Conservation (phyloP, 2,888 invertebrate genomes). For the Neelides folsomi region DNA sequence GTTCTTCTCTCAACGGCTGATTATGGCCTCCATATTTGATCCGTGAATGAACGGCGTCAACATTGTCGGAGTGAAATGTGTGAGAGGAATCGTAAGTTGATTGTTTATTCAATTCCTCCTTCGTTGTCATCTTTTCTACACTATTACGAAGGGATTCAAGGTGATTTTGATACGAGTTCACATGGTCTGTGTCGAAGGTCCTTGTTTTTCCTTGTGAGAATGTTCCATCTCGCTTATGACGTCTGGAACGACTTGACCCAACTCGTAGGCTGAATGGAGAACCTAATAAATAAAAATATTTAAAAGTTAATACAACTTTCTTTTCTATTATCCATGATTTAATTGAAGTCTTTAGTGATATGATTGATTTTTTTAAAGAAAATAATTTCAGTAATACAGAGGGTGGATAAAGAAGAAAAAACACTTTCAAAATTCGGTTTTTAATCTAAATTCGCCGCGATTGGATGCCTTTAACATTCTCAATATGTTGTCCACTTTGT, state of each 20-base stretch:
- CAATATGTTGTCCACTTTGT: too few species aligned
- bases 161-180: constrained; percentile 1
- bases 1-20: too few species aligned
- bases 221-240: constrained; percentile 19
- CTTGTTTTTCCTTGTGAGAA: constrained; percentile 29
- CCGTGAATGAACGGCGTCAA: constrained; percentile 32
- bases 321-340: background rate
- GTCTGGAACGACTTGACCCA: constrained; percentile 37
- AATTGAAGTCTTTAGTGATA: too few species aligned
- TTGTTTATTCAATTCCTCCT: background rate
- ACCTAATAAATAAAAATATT: constrained; percentile 37
- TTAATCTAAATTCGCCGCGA: too few species aligned
- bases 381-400: too few species aligned
- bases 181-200: constrained; percentile 27
- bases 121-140: background rate
- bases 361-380: too few species aligned
- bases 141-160: background rate
- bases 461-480: too few species aligned
- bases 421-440: too few species aligned
- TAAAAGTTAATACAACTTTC: too few species aligned
- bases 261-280: constrained; percentile 78
- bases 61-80: constrained; percentile 13
- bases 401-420: too few species aligned
- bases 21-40: constrained; percentile 17
- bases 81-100: too few species aligned